A percentile compares a stretch with the other conserved stretches of the same genome.
Evolutionary conservation across 1,140 invertebrate species (phyloP).

Genomic region (Eciton burchellii): DNA sequence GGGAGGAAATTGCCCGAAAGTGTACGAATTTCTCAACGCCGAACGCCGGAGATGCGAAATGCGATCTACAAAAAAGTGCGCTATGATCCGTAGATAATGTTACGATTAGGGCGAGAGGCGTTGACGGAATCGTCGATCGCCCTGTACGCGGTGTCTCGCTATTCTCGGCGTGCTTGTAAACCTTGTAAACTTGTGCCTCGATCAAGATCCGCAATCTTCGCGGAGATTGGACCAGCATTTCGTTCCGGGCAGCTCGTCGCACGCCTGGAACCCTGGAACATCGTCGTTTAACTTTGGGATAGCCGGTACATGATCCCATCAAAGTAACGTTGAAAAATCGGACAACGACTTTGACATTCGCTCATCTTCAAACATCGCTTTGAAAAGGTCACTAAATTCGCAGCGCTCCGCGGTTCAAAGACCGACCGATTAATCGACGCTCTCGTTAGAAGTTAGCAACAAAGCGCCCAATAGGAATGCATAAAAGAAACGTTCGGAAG

Average conservation of each 20-base stretch:
- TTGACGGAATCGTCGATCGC: conserved; percentile 30
- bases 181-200: not conserved
- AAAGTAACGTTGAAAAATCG: not conserved
- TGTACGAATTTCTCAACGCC: conserved; percentile 73
- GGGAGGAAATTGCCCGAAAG: conserved; percentile 74
- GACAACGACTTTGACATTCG: not conserved
- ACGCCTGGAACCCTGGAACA: not conserved
- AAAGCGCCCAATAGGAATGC: not conserved
- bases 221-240: not conserved
- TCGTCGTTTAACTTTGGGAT: not conserved
- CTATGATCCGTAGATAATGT: conserved; percentile 68
- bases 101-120: conserved; percentile 64
- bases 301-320: too few species aligned
- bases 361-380: not conserved
- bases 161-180: not conserved
- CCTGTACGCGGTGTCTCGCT: conserved; percentile 40
- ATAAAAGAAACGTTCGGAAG: conserved; percentile 18
- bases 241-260: not conserved
- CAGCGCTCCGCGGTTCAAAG: not conserved
- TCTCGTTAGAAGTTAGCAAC: not conserved
- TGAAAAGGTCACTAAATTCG: not conserved
- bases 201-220: not conserved
- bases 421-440: not conserved
- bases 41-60: conserved; percentile 67
- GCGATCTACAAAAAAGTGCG: conserved; percentile 67